phyloP scores from a whole-genome alignment of 2,113 vertebrate genomes.

The Alethe diademata region DNA sequence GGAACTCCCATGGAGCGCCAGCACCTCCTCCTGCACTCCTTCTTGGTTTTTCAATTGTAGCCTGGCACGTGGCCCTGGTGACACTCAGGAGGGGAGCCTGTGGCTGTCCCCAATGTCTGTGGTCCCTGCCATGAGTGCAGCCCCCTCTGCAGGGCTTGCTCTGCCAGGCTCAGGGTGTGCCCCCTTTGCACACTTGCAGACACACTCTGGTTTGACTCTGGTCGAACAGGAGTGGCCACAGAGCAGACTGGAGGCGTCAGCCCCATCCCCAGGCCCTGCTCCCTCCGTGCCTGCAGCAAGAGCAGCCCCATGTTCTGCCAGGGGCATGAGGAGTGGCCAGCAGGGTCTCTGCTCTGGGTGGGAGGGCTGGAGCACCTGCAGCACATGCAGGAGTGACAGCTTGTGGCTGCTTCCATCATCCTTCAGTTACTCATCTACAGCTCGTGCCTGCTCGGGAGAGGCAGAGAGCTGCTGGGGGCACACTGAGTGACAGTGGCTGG shows the following conservation, averaged over 20 bases:
- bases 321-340: background rate
- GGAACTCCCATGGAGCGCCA: background rate
- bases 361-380: background rate
- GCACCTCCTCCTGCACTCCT: background rate
- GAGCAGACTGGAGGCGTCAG: background rate
- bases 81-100: background rate
- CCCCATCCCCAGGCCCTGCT: background rate
- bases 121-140: background rate
- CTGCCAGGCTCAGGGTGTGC: background rate
- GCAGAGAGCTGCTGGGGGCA: background rate
- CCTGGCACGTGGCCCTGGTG: accelerated
- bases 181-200: background rate
- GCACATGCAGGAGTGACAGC: background rate
- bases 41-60: background rate
- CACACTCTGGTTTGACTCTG: background rate
- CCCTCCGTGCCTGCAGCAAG: accelerated
- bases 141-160: background rate
- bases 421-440: background rate
- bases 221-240: background rate
- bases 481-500: background rate
- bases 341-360: accelerated
- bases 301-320: accelerated
- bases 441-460: accelerated
- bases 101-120: background rate
- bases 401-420: accelerated